Percentiles rank a stretch among this genome's conserved stretches.
Evolutionary conservation across 1,140 invertebrate species (phyloP).

Genomic region (Sinonovacula constricta): DNA sequence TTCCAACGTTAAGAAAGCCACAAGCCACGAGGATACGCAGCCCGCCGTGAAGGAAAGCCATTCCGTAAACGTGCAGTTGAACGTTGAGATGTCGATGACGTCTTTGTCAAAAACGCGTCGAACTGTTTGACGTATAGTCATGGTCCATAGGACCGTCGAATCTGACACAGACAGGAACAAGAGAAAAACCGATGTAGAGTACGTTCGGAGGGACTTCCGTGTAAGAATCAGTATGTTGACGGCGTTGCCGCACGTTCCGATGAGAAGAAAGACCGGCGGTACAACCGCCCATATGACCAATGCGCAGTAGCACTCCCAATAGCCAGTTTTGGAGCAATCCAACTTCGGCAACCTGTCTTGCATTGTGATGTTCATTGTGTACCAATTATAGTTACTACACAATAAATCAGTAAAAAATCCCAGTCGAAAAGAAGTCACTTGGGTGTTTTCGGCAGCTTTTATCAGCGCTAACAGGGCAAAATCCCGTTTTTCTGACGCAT

Average conservation of each 20-base stretch:
- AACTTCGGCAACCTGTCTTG: too few relatives aligned
- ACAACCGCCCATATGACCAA: background rate
- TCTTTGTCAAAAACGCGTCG: background rate
- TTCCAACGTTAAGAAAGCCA: constrained; percentile 1
- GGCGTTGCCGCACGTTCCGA: constrained; percentile 16
- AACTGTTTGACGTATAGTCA: background rate
- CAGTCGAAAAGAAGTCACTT: too few relatives aligned
- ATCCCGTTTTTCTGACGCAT: too few relatives aligned
- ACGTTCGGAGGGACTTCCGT: background rate
- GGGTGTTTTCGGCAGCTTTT: too few relatives aligned
- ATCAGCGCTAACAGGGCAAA: too few relatives aligned
- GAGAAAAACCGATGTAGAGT: background rate
- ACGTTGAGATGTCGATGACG: background rate
- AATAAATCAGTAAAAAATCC: too few relatives aligned
- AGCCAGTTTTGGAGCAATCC: too few relatives aligned
- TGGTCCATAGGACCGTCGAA: background rate
- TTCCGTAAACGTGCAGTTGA: background rate
- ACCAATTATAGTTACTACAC: too few relatives aligned
- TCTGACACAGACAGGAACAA: background rate
- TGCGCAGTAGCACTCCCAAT: too few relatives aligned
- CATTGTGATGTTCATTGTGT: too few relatives aligned
- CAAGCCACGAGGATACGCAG: background rate
- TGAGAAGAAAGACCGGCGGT: background rate
- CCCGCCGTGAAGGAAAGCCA: background rate
- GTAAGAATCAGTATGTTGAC: background rate